A percentile compares a stretch with the other conserved stretches of the same genome.
These are phyloP conservation scores for Thymallus thymallus DNA, from an alignment of 2,113 vertebrate genomes.

Conservation along the genomic window DNA sequence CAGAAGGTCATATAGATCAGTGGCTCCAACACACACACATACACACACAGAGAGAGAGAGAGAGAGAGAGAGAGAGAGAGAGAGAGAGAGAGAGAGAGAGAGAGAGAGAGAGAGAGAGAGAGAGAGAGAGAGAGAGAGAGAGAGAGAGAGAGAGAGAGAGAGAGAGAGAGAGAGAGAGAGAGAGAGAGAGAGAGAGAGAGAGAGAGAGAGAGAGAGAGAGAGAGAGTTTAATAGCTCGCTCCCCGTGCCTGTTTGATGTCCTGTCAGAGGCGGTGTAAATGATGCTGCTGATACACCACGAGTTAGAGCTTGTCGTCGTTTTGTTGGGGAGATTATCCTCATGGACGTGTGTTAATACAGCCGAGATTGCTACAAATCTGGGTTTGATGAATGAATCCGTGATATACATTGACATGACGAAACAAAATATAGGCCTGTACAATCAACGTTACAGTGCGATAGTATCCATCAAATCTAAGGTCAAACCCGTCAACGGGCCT, in stretches of 20 bases:
- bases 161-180: too few species aligned
- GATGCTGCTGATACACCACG: constrained; percentile 1
- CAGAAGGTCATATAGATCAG: neutral
- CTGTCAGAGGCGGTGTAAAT: neutral
- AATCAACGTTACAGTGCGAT: constrained; percentile 8
- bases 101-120: too few species aligned
- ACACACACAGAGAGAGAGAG: too few species aligned
- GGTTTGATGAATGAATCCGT: constrained; percentile 1
- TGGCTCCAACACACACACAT: neutral
- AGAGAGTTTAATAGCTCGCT: neutral
- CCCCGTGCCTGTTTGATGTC: neutral
- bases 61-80: too few species aligned
- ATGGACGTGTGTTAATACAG: constrained; percentile 1
- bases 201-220: too few species aligned
- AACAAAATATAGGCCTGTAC: neutral
- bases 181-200: too few species aligned
- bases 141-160: too few species aligned
- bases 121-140: too few species aligned
- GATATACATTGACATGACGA: constrained; percentile 8
- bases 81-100: too few species aligned
- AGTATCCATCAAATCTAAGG: constrained; percentile 12
- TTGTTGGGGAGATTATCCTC: constrained; percentile 6
- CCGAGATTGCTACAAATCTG: constrained; percentile 7
- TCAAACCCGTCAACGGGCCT: neutral
- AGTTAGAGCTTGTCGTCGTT: constrained; percentile 6